Conservation (phyloP, 2,888 invertebrate species). For the Panzeria rudis region DNA sequence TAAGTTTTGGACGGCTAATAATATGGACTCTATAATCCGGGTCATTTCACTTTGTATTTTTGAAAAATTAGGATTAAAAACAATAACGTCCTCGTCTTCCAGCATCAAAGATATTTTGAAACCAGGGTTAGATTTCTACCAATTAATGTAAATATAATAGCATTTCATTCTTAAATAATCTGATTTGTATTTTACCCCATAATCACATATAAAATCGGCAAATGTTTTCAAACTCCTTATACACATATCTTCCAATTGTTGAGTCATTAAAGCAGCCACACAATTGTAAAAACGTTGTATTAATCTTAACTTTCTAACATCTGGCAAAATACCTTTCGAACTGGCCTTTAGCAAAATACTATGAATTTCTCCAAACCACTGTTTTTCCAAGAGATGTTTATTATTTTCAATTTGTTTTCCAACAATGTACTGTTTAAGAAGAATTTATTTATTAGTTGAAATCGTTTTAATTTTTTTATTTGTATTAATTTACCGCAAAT, state of each 20-base stretch:
- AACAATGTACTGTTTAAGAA: constrained; percentile 74
- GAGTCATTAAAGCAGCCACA: constrained; percentile 93
- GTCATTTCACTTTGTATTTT: constrained; percentile 89
- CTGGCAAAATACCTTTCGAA: constrained; percentile 88
- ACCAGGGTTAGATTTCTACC: constrained; percentile 88
- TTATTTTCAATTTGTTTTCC: constrained; percentile 88
- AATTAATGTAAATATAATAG: not conserved
- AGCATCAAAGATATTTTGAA: constrained; percentile 84
- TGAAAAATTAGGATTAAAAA: constrained; percentile 90
- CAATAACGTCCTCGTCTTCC: constrained; percentile 85
- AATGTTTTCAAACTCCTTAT: constrained; percentile 91
- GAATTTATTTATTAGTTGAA: constrained; percentile 14
- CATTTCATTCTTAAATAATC: not conserved
- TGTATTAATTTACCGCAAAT: constrained; percentile 78
- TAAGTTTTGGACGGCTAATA: constrained; percentile 88
- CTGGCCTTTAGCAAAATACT: constrained; percentile 85
- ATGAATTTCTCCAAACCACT: constrained; percentile 83
- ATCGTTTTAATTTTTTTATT: not conserved
- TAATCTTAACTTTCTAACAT: constrained; percentile 86
- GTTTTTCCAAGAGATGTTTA: constrained; percentile 87
- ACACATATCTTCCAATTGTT: constrained; percentile 92
- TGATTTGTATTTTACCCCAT: constrained; percentile 85
- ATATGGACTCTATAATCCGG: constrained; percentile 89
- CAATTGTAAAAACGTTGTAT: constrained; percentile 93
- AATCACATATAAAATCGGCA: constrained; percentile 90